Conservation (phyloP, 2,888 invertebrate species). For the Cenopis cana region DNA sequence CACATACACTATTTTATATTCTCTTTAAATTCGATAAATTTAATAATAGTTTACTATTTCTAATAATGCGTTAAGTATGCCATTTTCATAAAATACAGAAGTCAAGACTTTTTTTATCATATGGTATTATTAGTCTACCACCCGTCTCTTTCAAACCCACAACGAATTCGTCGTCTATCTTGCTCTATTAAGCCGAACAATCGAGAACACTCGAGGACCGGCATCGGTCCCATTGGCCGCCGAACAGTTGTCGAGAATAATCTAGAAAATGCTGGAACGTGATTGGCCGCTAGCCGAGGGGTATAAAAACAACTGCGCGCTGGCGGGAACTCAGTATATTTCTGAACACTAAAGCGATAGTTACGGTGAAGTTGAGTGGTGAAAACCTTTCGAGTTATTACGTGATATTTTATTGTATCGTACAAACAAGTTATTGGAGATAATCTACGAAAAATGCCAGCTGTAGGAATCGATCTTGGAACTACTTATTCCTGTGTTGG, state of each 20-base stretch:
- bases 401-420: constrained; percentile 30
- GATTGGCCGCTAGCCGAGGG: constrained; percentile 44
- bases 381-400: constrained; percentile 34
- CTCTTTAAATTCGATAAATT: neutral
- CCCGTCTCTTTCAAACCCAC: constrained; percentile 10
- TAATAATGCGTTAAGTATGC: too few species aligned
- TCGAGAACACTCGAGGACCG: constrained; percentile 28
- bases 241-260: constrained; percentile 38
- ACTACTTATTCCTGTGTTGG: constrained; percentile 89
- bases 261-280: constrained; percentile 44
- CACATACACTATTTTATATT: too few species aligned
- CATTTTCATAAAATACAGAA: neutral
- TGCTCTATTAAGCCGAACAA: constrained; percentile 10
- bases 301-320: constrained; percentile 45
- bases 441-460: constrained; percentile 48
- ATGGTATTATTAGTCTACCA: constrained; percentile 15
- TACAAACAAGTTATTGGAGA: constrained; percentile 37
- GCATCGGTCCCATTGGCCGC: constrained; percentile 22
- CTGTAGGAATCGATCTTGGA: constrained; percentile 82
- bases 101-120: neutral
- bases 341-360: constrained; percentile 44
- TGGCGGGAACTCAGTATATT: constrained; percentile 46
- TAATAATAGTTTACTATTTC: neutral
- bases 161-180: neutral
- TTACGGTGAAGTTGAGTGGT: constrained; percentile 25